phyloP scores from a whole-genome alignment of 2,888 invertebrate species.

The Pyrrhosoma nymphula region DNA sequence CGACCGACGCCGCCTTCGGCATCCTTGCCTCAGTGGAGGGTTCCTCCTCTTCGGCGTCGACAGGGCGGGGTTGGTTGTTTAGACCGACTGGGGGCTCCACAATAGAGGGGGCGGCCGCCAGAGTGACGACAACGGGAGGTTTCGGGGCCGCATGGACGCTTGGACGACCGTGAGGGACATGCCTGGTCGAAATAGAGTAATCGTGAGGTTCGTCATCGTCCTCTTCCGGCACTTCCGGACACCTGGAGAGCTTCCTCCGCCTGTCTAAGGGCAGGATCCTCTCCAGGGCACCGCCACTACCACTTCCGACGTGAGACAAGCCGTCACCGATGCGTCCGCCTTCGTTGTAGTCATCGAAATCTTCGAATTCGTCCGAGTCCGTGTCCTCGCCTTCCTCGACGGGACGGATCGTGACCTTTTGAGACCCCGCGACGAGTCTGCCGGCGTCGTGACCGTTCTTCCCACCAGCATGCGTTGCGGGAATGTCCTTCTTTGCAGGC shows the following conservation, averaged over 20 bases:
- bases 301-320: slow-evolving; percentile 78
- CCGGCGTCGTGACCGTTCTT: slow-evolving; percentile 73
- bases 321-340: slow-evolving; percentile 75
- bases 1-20: neutral
- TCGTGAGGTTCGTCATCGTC: slow-evolving; percentile 83
- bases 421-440: neutral
- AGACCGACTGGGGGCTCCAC: neutral
- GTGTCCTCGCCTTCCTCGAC: slow-evolving; percentile 77
- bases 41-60: neutral
- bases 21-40: neutral
- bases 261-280: slow-evolving; percentile 80
- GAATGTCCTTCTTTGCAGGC: slow-evolving; percentile 73
- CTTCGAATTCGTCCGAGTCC: slow-evolving; percentile 76
- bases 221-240: slow-evolving; percentile 82
- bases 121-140: neutral
- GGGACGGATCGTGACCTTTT: slow-evolving; percentile 26
- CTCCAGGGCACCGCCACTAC: slow-evolving; percentile 75
- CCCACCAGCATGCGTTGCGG: neutral
- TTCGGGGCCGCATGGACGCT: neutral
- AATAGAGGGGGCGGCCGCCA: neutral
- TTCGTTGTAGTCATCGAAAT: slow-evolving; percentile 77
- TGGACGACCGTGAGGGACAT: neutral
- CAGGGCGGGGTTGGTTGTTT: neutral
- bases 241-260: slow-evolving; percentile 87
- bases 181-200: slow-evolving; percentile 30